Conservation (phyloP, 2,888 invertebrate species). For the Autographa pulchrina region DNA sequence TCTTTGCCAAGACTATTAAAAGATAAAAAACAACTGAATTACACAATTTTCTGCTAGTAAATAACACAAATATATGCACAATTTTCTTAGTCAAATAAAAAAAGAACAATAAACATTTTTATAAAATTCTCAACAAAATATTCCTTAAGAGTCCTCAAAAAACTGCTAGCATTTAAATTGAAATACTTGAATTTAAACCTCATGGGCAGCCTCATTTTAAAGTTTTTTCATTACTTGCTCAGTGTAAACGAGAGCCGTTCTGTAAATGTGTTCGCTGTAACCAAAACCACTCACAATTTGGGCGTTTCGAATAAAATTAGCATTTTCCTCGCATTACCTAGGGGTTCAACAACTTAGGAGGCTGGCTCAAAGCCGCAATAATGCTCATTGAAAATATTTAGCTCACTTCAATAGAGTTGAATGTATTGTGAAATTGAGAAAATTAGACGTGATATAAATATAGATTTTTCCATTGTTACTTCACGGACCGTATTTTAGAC, state of each 20-base stretch:
- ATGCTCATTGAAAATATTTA: constrained; percentile 45
- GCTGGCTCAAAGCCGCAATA: constrained; percentile 46
- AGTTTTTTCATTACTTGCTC: constrained; percentile 71
- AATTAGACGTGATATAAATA: background rate
- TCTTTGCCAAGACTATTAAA: no score
- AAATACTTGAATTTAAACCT: constrained; percentile 60
- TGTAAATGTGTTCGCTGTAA: constrained; percentile 61
- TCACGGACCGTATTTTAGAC: no score
- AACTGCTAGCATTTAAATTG: constrained; percentile 45
- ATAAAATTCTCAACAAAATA: constrained; percentile 18
- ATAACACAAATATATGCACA: background rate
- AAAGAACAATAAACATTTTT: background rate
- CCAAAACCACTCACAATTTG: constrained; percentile 61
- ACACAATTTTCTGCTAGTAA: background rate
- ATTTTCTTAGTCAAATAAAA: background rate
- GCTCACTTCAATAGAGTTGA: constrained; percentile 30
- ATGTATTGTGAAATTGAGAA: background rate
- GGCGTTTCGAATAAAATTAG: constrained; percentile 63
- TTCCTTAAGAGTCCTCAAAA: constrained; percentile 15
- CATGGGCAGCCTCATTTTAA: constrained; percentile 65
- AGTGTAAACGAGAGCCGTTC: constrained; percentile 55
- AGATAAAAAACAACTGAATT: background rate
- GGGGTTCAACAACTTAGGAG: constrained; percentile 57
- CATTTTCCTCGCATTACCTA: constrained; percentile 62
- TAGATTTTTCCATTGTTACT: background rate